These are phyloP conservation scores for Brachystomella parvula DNA, from an alignment of 1,140 invertebrate species.

Conservation along the genomic window DNA sequence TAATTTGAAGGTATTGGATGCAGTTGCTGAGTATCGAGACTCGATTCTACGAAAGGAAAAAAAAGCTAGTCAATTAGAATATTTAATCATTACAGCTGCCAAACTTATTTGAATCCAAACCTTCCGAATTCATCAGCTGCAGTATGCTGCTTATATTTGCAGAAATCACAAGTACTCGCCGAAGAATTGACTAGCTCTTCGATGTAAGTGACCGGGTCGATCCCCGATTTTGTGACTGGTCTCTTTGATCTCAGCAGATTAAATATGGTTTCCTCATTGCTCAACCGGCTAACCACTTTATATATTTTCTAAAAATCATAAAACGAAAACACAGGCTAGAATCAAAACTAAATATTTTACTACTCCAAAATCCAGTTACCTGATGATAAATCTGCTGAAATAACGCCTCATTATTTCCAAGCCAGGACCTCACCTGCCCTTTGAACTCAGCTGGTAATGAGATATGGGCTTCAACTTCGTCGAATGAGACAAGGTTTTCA, in stretches of 20 bases:
- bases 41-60: constrained; percentile 39
- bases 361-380: constrained; percentile 13
- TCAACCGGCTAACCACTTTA: constrained; percentile 43
- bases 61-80: constrained; percentile 1
- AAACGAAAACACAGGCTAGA: background rate
- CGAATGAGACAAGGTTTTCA: constrained; percentile 20
- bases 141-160: constrained; percentile 42
- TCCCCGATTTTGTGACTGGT: constrained; percentile 34
- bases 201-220: constrained; percentile 30
- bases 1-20: constrained; percentile 48
- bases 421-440: constrained; percentile 28
- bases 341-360: background rate
- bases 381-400: constrained; percentile 28
- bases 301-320: constrained; percentile 38
- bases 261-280: constrained; percentile 43
- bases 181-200: constrained; percentile 37
- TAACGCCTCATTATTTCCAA: constrained; percentile 20
- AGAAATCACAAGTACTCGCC: constrained; percentile 42
- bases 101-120: constrained; percentile 4
- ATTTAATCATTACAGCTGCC: constrained; percentile 6
- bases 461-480: constrained; percentile 12
- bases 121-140: constrained; percentile 44
- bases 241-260: constrained; percentile 45
- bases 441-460: constrained; percentile 25
- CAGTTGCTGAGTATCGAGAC: constrained; percentile 42